Percentiles rank a stretch among this genome's conserved stretches.
Conservation (phyloP, 30 jellyfish, hydroid and myxozoan species). For the Catostylus mosaicus region DNA sequence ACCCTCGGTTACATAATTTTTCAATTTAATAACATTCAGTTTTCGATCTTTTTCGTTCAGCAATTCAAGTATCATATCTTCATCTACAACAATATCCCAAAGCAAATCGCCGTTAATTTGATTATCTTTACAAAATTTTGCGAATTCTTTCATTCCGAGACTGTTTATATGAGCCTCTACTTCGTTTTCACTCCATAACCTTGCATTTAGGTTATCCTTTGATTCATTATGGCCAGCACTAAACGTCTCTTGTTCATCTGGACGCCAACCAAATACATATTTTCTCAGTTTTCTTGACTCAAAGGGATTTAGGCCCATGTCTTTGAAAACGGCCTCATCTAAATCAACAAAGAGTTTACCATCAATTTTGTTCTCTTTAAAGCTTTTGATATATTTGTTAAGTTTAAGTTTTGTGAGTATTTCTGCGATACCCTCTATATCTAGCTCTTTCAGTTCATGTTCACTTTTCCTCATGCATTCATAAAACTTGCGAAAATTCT, state of each 20-base stretch:
- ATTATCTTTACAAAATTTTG: constrained; percentile 71
- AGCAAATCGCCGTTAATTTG: constrained; percentile 94
- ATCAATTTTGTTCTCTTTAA: constrained; percentile 87
- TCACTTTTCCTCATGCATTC: constrained; percentile 81
- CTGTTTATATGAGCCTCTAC: constrained; percentile 69
- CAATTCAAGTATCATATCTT: constrained; percentile 54
- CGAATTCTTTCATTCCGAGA: constrained; percentile 72
- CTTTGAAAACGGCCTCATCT: constrained; percentile 94
- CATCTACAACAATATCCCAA: constrained; percentile 92
- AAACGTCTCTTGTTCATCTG: constrained; percentile 34
- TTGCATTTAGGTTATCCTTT: constrained; percentile 64
- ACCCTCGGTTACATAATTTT: constrained; percentile 85
- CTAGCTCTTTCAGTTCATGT: constrained; percentile 64
- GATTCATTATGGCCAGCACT: not conserved
- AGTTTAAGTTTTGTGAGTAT: constrained; percentile 47
- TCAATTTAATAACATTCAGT: constrained; percentile 80
- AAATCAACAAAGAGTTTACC: constrained; percentile 85
- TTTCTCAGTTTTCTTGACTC: constrained; percentile 92
- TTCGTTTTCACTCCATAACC: constrained; percentile 79
- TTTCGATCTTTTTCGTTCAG: constrained; percentile 62
- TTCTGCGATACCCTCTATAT: constrained; percentile 65
- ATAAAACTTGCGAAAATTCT: constrained; percentile 68
- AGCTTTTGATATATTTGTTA: constrained; percentile 30
- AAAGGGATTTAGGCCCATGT: constrained; percentile 77
- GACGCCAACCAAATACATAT: constrained; percentile 96